Percentiles rank a stretch among this genome's conserved stretches.
Evolutionary conservation across 37 sponge, comb jelly and placozoan genomes (phyloP).

Genomic region (Spongia lamella): DNA sequence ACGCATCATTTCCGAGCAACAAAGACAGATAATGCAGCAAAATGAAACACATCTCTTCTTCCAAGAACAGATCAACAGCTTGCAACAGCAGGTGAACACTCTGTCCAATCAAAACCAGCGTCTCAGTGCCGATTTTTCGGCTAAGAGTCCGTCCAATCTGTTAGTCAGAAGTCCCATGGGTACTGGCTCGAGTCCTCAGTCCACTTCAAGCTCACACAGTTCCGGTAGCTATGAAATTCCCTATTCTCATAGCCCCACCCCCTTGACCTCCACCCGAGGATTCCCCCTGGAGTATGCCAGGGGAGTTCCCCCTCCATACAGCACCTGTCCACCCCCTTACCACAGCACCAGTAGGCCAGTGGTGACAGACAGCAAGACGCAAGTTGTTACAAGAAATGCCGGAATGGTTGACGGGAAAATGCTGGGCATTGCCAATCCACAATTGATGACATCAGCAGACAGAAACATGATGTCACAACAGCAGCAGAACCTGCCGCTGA

Average conservation of each 20-base stretch:
- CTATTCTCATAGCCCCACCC: not conserved
- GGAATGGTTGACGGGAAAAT: too few species aligned
- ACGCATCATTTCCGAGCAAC: constrained; percentile 41
- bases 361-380: too few species aligned
- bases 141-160: not conserved
- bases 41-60: too few species aligned
- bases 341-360: too few species aligned
- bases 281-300: too few species aligned
- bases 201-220: not conserved
- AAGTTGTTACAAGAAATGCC: too few species aligned
- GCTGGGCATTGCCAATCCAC: too few species aligned
- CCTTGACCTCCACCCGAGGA: not conserved
- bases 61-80: constrained; percentile 15
- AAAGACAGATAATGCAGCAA: constrained; percentile 20
- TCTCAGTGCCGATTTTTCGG: constrained; percentile 29
- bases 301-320: too few species aligned
- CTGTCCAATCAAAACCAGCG: constrained; percentile 36
- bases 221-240: not conserved
- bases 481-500: not conserved
- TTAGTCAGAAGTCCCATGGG: not conserved
- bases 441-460: too few species aligned
- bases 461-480: too few species aligned
- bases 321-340: too few species aligned
- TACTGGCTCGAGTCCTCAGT: not conserved
- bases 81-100: constrained; percentile 38